Conservation (phyloP, 2,888 invertebrate genomes). For the Leptopilina syphax region DNA sequence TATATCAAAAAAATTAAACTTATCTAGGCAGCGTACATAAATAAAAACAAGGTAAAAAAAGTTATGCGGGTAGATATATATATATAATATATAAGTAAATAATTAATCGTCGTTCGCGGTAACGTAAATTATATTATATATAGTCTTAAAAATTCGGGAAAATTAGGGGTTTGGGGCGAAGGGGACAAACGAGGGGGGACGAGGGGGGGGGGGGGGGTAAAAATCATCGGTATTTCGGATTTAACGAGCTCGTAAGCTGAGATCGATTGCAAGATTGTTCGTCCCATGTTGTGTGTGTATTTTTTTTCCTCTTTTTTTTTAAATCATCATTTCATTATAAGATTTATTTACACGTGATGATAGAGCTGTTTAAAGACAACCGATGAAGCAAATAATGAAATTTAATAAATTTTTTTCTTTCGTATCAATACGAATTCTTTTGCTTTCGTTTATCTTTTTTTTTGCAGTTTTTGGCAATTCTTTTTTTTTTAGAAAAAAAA, state of each 20-base stretch:
- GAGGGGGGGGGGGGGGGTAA: slow-evolving; percentile 42
- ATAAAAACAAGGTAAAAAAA: slow-evolving; percentile 41
- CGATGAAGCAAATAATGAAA: neutral
- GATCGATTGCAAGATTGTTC: slow-evolving; percentile 56
- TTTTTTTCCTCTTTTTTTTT: too few relatives aligned
- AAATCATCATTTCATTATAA: slow-evolving; percentile 57
- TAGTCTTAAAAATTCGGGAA: slow-evolving; percentile 9
- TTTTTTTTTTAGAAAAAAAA: neutral
- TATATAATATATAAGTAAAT: slow-evolving; percentile 45
- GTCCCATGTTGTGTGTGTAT: slow-evolving; percentile 58
- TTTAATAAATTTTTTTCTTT: neutral
- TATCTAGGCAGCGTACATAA: slow-evolving; percentile 40
- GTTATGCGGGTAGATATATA: slow-evolving; percentile 1
- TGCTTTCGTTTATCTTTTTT: neutral
- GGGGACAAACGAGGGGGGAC: slow-evolving; percentile 45
- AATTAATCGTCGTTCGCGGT: slow-evolving; percentile 45
- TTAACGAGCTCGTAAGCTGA: slow-evolving; percentile 33
- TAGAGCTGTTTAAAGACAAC: slow-evolving; percentile 60
- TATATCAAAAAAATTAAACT: slow-evolving; percentile 28
- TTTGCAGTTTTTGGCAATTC: neutral
- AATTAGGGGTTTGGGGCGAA: neutral
- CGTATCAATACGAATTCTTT: neutral
- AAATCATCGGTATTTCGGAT: slow-evolving; percentile 29
- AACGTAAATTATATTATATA: slow-evolving; percentile 50
- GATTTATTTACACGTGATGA: slow-evolving; percentile 61